A percentile compares a stretch with the other conserved stretches of the same genome.
Evolutionary conservation across 2,797 vertebrate genomes (phyloP).

Genomic region (Borostomias antarcticus): DNA sequence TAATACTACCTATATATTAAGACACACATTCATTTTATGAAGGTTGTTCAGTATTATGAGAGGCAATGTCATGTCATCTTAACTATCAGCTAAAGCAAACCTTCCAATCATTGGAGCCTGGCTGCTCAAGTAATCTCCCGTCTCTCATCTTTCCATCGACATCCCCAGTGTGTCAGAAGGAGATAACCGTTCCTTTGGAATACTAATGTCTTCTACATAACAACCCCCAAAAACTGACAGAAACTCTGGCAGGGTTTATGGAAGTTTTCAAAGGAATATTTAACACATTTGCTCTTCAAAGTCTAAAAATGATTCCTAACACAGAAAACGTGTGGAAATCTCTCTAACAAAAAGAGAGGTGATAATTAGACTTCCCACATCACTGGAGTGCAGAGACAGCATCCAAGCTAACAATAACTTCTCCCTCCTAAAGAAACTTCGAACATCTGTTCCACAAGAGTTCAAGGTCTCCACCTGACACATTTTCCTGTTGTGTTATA

Average conservation of each 20-base stretch:
- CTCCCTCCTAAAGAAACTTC: too few species aligned
- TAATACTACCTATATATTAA: too few species aligned
- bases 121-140: too few species aligned
- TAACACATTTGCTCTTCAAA: slow-evolving; percentile 53
- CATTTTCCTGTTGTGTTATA: background rate
- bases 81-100: background rate
- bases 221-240: slow-evolving; percentile 25
- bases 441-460: slow-evolving; percentile 42
- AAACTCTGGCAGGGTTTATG: slow-evolving; percentile 43
- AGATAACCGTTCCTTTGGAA: background rate
- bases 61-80: background rate
- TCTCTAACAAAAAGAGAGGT: slow-evolving; percentile 81
- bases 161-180: background rate
- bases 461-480: slow-evolving; percentile 20
- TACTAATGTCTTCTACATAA: background rate
- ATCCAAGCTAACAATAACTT: slow-evolving; percentile 77
- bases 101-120: too few species aligned
- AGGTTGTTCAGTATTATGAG: too few species aligned
- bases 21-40: too few species aligned
- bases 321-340: slow-evolving; percentile 71
- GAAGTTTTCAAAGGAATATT: slow-evolving; percentile 52
- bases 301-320: slow-evolving; percentile 57
- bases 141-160: background rate
- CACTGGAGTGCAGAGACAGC: slow-evolving; percentile 72
- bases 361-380: slow-evolving; percentile 91